Evolutionary conservation across 2,797 vertebrate species (phyloP).

Genomic region (Heteromormyrus szaboi): DNA sequence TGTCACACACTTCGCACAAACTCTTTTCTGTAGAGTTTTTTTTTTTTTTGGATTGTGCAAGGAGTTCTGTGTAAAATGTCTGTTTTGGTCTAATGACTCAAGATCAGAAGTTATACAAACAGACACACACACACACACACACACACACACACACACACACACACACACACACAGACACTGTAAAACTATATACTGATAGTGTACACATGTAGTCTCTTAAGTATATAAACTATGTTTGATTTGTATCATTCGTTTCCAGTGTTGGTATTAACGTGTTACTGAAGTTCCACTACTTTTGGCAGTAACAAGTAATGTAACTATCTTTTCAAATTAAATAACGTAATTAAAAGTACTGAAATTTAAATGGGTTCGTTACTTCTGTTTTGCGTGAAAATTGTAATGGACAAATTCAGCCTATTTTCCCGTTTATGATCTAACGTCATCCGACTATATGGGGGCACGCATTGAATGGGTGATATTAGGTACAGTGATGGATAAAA

Average conservation of each 20-base stretch:
- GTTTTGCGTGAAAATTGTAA: background rate
- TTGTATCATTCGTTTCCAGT: background rate
- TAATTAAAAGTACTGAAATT: background rate
- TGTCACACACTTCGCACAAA: background rate
- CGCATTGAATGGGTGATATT: background rate
- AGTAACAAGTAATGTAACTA: background rate
- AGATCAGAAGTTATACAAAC: background rate
- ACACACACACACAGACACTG: background rate
- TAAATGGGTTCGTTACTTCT: background rate
- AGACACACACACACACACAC: too few relatives aligned
- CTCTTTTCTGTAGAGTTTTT: background rate
- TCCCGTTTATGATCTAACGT: background rate
- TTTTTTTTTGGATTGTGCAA: background rate
- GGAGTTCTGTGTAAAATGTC: background rate
- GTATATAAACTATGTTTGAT: background rate
- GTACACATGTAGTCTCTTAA: background rate
- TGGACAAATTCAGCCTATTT: background rate
- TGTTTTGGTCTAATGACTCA: background rate
- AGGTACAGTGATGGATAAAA: background rate
- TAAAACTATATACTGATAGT: background rate
- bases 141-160: too few relatives aligned
- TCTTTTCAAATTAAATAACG: background rate
- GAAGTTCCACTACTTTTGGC: background rate
- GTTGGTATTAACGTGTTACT: background rate
- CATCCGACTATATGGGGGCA: background rate